Percentiles rank a stretch among this genome's conserved stretches.
Evolutionary conservation across 1,140 invertebrate genomes (phyloP).

Genomic region (Drosophila lowei): DNA sequence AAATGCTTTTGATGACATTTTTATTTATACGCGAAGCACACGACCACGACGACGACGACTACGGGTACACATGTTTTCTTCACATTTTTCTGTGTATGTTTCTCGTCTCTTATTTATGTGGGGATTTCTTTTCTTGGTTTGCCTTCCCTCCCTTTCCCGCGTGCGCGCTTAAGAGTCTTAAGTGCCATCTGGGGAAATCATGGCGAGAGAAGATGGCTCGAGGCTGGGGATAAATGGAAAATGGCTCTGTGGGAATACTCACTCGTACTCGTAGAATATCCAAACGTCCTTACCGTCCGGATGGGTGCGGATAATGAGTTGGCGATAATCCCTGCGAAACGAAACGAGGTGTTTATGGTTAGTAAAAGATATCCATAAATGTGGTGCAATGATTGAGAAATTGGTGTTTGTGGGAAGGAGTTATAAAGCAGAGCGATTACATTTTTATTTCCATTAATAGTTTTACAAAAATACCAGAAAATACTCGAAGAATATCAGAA

Average conservation of each 20-base stretch:
- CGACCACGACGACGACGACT: too few relatives aligned
- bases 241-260: constrained; percentile 28
- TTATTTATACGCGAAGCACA: constrained; percentile 40
- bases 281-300: constrained; percentile 1
- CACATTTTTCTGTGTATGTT: constrained; percentile 3
- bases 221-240: constrained; percentile 43
- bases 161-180: constrained; percentile 53
- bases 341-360: constrained; percentile 24
- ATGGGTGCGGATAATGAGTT: constrained; percentile 35
- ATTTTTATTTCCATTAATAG: too few relatives aligned
- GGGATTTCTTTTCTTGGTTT: constrained; percentile 28
- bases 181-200: constrained; percentile 70
- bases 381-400: too few relatives aligned
- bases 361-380: constrained; percentile 2
- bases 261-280: neutral
- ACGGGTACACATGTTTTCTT: constrained; percentile 2
- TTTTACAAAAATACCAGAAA: too few relatives aligned
- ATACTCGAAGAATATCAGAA: too few relatives aligned
- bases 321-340: constrained; percentile 5
- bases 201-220: constrained; percentile 24
- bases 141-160: neutral
- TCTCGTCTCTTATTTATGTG: constrained; percentile 49
- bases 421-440: too few relatives aligned
- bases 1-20: constrained; percentile 78
- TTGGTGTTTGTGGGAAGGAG: neutral